Evolutionary conservation across 2,888 invertebrate genomes (phyloP).

Genomic region (Noctua pronuba): DNA sequence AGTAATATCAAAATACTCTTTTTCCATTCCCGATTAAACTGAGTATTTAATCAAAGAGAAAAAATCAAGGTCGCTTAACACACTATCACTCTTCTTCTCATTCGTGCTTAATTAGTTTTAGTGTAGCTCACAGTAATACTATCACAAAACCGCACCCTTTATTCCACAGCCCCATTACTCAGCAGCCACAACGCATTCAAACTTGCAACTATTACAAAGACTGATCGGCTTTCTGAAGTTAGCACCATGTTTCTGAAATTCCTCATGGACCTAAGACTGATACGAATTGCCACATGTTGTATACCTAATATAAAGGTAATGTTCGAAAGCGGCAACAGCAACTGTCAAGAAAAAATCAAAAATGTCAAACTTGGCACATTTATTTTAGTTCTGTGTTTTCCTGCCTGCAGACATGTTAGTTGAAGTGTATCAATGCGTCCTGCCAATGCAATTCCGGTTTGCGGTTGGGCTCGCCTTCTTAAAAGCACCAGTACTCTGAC

Average conservation of each 20-base stretch:
- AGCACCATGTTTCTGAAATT: slow-evolving; percentile 23
- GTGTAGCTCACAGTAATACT: not conserved
- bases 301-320: not conserved
- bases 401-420: not conserved
- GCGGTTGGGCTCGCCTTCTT: not conserved
- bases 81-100: not conserved
- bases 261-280: slow-evolving; percentile 16
- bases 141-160: slow-evolving; percentile 4
- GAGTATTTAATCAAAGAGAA: not conserved
- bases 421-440: not conserved
- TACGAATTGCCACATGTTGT: slow-evolving; percentile 9
- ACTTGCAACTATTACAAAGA: slow-evolving; percentile 50
- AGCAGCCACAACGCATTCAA: slow-evolving; percentile 46
- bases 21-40: not conserved
- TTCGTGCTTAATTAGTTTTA: not conserved
- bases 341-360: not conserved
- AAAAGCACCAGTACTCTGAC: not conserved
- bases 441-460: not conserved
- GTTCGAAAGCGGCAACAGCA: not conserved
- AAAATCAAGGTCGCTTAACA: not conserved
- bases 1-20: not conserved
- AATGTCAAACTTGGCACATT: not conserved
- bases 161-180: slow-evolving; percentile 48
- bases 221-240: slow-evolving; percentile 41
- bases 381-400: not conserved